Evolutionary conservation across 2,113 vertebrate species (phyloP).

Genomic region (Xiphorhynchus elegans): DNA sequence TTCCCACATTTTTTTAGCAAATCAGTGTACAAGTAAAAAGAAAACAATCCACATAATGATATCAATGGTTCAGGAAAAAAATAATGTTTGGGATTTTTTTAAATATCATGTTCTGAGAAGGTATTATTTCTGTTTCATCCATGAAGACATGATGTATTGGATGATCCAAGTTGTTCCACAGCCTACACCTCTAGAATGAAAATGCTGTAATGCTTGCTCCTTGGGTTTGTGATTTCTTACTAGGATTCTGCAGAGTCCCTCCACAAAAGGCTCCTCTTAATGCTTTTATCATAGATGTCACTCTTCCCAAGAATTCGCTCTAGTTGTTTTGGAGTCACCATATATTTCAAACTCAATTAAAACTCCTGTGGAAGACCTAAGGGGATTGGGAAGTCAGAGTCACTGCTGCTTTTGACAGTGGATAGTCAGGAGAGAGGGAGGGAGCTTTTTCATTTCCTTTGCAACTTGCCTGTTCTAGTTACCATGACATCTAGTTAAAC

Average conservation of each 20-base stretch:
- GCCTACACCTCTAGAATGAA: not conserved
- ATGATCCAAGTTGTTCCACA: not conserved
- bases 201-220: rapidly evolving
- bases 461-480: not conserved
- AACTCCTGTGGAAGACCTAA: not conserved
- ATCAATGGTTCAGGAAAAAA: not conserved
- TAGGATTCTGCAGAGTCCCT: not conserved
- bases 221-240: not conserved
- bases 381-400: not conserved
- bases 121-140: not conserved
- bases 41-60: not conserved
- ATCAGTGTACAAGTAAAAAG: not conserved
- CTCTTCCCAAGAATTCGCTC: not conserved
- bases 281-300: not conserved
- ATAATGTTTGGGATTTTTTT: not conserved
- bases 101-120: not conserved
- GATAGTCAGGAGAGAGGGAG: not conserved
- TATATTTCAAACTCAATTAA: not conserved
- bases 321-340: not conserved
- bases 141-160: not conserved
- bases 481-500: not conserved
- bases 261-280: not conserved
- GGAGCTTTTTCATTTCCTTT: not conserved
- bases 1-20: not conserved
- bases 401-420: not conserved